A percentile compares a stretch with the other conserved stretches of the same genome.
Evolutionary conservation across 2,888 invertebrate genomes (phyloP).

Genomic region (Drosophila emarginata): DNA sequence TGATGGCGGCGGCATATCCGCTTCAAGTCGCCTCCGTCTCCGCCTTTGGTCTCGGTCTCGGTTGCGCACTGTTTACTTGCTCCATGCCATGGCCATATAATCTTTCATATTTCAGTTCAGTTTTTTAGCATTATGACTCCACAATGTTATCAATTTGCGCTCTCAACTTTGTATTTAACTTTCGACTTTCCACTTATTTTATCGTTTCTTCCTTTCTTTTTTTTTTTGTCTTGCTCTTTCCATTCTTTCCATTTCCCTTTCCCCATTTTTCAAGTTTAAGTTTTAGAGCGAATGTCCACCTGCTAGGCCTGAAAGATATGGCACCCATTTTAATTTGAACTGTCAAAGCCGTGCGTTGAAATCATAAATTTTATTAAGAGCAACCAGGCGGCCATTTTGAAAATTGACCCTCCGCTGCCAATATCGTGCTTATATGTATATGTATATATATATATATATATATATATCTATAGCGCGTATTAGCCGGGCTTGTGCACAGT

Average conservation of each 20-base stretch:
- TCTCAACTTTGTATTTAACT: slow-evolving; percentile 78
- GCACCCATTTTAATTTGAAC: slow-evolving; percentile 76
- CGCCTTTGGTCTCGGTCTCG: slow-evolving; percentile 7
- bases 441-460: neutral
- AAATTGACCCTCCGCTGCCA: slow-evolving; percentile 62
- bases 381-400: slow-evolving; percentile 78
- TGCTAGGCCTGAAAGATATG: slow-evolving; percentile 28
- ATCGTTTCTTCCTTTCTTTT: slow-evolving; percentile 23
- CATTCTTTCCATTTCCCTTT: neutral
- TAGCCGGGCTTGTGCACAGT: slow-evolving; percentile 60
- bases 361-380: slow-evolving; percentile 80
- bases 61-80: slow-evolving; percentile 40
- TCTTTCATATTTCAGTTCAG: slow-evolving; percentile 63
- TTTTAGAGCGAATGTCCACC: slow-evolving; percentile 19
- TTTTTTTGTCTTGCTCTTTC: neutral
- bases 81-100: slow-evolving; percentile 59
- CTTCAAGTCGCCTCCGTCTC: slow-evolving; percentile 40
- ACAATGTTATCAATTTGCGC: slow-evolving; percentile 75
- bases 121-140: slow-evolving; percentile 67
- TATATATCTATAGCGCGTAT: slow-evolving; percentile 35
- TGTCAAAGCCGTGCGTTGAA: slow-evolving; percentile 77
- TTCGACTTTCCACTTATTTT: slow-evolving; percentile 65
- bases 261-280: neutral
- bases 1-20: slow-evolving; percentile 77
- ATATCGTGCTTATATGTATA: slow-evolving; percentile 35